Conservation (phyloP, 2,113 vertebrate species). For the Panurus biarmicus region DNA sequence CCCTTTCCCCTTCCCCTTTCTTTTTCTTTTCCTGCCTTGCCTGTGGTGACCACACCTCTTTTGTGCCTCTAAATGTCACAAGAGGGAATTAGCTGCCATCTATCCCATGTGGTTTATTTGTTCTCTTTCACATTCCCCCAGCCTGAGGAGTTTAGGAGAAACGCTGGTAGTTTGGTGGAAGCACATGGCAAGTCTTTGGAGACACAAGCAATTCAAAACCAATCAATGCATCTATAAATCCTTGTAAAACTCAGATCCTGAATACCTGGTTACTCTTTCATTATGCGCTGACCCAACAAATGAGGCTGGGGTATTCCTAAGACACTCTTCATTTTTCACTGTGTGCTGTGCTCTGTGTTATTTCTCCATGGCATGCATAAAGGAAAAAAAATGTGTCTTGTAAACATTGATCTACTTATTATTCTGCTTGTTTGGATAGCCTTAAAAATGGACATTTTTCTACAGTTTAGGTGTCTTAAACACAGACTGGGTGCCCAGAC, state of each 20-base stretch:
- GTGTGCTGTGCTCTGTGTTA: neutral
- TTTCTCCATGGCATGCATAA: neutral
- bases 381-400: neutral
- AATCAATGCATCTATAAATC: conserved; percentile 37
- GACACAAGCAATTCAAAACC: conserved; percentile 9
- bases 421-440: conserved; percentile 14
- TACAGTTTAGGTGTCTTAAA: neutral
- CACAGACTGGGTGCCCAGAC: neutral
- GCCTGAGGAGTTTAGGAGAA: neutral
- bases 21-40: neutral
- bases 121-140: neutral
- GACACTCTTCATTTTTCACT: conserved; percentile 10
- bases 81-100: neutral
- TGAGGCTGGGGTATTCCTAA: conserved; percentile 1
- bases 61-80: neutral
- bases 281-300: conserved; percentile 1
- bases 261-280: conserved; percentile 9
- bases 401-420: conserved; percentile 29
- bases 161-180: neutral
- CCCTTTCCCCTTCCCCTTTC: neutral
- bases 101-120: neutral
- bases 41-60: neutral
- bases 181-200: neutral
- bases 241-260: conserved; percentile 10
- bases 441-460: conserved; percentile 2